These are phyloP conservation scores for Rhabdomys dilectus DNA, from an alignment of 2,113 vertebrate genomes.

Conservation along the genomic window DNA sequence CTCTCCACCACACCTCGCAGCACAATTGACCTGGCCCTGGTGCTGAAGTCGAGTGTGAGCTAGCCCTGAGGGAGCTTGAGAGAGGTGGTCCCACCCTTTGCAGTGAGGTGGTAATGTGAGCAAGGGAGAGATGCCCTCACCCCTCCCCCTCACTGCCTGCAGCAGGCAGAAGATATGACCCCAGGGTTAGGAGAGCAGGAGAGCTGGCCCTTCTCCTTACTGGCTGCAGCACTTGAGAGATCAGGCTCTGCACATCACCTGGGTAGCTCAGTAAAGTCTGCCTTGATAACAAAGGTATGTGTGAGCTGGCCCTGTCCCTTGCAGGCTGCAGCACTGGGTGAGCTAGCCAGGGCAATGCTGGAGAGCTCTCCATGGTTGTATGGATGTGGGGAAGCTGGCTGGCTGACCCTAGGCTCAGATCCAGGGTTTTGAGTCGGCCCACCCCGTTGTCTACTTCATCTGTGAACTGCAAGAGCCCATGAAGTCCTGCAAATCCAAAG, in stretches of 20 bases:
- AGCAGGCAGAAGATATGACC: not conserved
- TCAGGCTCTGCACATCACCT: not conserved
- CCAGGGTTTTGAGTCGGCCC: not conserved
- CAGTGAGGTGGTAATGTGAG: not conserved
- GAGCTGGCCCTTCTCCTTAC: not conserved
- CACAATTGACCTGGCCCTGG: too few relatives aligned
- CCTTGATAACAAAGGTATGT: not conserved
- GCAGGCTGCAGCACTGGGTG: not conserved
- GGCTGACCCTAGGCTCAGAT: not conserved
- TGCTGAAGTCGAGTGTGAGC: too few relatives aligned
- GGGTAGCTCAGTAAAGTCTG: not conserved
- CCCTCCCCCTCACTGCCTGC: not conserved
- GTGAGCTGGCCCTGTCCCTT: not conserved
- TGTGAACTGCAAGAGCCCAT: not conserved
- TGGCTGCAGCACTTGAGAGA: not conserved
- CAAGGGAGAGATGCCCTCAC: not conserved
- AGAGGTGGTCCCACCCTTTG: too few relatives aligned
- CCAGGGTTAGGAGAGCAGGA: not conserved
- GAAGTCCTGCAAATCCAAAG: not conserved
- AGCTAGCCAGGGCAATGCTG: not conserved
- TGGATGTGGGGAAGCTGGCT: not conserved
- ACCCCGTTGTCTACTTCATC: not conserved
- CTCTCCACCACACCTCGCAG: too few relatives aligned
- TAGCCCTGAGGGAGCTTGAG: too few relatives aligned
- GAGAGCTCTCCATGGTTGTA: not conserved